phyloP scores from a whole-genome alignment of 2,797 vertebrate species.

The Toxotes lorentzi region DNA sequence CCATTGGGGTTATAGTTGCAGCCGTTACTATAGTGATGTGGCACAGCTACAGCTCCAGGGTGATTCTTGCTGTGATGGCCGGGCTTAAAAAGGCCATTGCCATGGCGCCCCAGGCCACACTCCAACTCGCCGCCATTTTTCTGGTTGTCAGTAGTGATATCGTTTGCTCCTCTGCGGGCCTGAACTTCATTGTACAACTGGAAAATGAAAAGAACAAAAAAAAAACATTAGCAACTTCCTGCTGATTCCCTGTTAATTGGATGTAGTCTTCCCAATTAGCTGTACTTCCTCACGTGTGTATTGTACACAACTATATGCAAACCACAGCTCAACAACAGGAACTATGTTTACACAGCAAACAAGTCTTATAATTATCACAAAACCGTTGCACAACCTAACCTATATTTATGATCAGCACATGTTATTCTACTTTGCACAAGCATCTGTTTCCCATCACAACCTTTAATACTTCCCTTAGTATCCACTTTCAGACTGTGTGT shows the following conservation, averaged over 20 bases:
- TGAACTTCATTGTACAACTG: constrained; percentile 97
- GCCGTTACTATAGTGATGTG: constrained; percentile 61
- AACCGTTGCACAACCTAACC: constrained; percentile 34
- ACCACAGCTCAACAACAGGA: background rate
- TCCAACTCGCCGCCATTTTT: constrained; percentile 76
- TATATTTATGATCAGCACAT: constrained; percentile 56
- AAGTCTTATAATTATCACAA: constrained; percentile 33
- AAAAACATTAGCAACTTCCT: background rate
- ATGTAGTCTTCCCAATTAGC: background rate
- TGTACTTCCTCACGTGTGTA: background rate
- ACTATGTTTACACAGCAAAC: constrained; percentile 44
- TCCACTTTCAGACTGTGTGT: constrained; percentile 67
- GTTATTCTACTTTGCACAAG: constrained; percentile 35
- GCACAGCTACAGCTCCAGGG: constrained; percentile 35
- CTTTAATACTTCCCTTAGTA: constrained; percentile 53
- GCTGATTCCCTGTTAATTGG: background rate
- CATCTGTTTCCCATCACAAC: constrained; percentile 46
- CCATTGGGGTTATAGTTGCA: constrained; percentile 60
- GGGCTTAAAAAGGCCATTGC: constrained; percentile 53
- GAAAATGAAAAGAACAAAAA: constrained; percentile 61
- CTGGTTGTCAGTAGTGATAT: constrained; percentile 73
- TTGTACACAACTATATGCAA: background rate
- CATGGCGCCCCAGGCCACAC: constrained; percentile 60
- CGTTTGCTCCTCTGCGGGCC: constrained; percentile 90
- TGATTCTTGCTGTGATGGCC: constrained; percentile 54